A percentile compares a stretch with the other conserved stretches of the same genome.
Evolutionary conservation across 2,113 vertebrate species (phyloP).

Genomic region (Aix galericulata): DNA sequence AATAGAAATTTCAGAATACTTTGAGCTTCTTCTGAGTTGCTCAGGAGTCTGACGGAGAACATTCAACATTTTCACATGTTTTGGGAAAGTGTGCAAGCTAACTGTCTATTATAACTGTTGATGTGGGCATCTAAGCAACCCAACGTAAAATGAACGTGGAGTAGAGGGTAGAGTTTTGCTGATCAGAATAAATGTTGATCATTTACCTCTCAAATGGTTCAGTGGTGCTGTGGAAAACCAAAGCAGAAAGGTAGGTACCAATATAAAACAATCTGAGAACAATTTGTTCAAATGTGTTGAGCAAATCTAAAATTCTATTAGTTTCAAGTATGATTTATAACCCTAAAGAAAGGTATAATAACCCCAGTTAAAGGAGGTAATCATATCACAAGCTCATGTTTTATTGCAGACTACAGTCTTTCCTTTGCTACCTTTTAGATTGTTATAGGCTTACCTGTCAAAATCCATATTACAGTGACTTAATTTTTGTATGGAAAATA

Average conservation of each 20-base stretch:
- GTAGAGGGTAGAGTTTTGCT: background rate
- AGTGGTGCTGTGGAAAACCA: constrained; percentile 36
- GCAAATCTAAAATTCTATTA: background rate
- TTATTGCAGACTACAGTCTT: background rate
- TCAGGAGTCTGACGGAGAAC: background rate
- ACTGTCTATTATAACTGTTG: background rate
- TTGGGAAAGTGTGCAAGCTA: background rate
- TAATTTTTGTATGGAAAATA: background rate
- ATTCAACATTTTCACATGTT: background rate
- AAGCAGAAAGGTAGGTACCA: constrained; percentile 11
- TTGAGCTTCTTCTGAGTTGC: background rate
- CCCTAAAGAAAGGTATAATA: background rate
- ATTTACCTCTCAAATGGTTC: constrained; percentile 1
- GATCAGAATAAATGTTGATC: background rate
- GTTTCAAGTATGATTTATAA: background rate
- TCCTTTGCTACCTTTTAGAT: background rate
- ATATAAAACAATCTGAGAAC: background rate
- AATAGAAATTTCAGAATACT: background rate
- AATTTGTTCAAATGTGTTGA: background rate
- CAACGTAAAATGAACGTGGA: background rate
- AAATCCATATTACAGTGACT: background rate
- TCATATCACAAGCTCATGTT: background rate
- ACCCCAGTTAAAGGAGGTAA: background rate
- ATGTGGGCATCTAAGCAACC: background rate
- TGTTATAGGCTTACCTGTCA: background rate